Evolutionary conservation across 2,113 vertebrate species (phyloP), one percentile per base, ranked within the genome.

Genomic region (Telmatochromis brachygnathus): DNA sequence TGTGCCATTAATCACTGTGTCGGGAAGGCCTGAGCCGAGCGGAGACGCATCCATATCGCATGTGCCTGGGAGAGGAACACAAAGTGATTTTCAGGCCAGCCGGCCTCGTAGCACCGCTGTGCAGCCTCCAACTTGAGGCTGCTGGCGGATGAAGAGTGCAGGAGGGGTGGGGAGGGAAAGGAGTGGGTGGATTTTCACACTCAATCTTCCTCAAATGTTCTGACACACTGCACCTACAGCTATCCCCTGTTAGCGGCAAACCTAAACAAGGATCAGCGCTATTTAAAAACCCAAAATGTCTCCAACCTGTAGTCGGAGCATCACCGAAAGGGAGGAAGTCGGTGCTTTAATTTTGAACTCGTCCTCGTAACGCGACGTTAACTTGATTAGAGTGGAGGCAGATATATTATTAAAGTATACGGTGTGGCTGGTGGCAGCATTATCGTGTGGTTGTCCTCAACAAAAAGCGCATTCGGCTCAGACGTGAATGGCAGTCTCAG

Each of bases 1-100:
- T 88, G 93, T 79, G 93, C 93, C 95, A 96, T 96, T 96, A 96
- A 96, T 96, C 95, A 96, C 93, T 84, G 89, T 93, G 94, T 94
- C 94, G 93, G 91, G 90, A 93, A 79, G 92, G 92, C 91, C 90
- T 54, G 91, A 87, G 94, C 88, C 75, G 87, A 84, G 93, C 81
- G 87, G 87, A 93, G 92, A 92, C 83, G 91, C 95, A 91, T 95
- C 95, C 95, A 91, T 91, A 92, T 93, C 91, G 84, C 90, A 88
- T 91, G 94, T 89, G 90, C 94, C 93, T 89, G 83, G 84, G 92
- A 93, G 91, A 90, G 91, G 90, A 92, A 85, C 92, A 84, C 84
- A 88, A 92, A 95, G 94, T 93, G 94, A 95, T 95, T 95, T 94
- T 93, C 92, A 91, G 91, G 91, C 89, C 94, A 86, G 92, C 79